A percentile compares a stretch with the other conserved stretches of the same genome.
phyloP scores from a whole-genome alignment of 2,797 vertebrate species.

The Simalia tracyae region DNA sequence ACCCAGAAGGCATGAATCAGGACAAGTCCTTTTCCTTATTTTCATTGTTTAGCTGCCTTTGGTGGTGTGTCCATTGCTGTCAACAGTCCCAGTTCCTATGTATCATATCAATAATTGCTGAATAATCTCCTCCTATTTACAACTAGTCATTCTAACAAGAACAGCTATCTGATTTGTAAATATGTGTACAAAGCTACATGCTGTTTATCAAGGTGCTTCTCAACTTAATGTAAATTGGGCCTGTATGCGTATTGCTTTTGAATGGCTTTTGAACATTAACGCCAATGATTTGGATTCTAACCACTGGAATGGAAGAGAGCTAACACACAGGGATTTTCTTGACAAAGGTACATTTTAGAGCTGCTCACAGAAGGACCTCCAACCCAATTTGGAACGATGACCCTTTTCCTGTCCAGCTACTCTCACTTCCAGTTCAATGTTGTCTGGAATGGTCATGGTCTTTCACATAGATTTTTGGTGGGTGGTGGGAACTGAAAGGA shows the following conservation, averaged over 20 bases:
- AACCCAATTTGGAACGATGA: neutral
- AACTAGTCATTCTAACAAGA: neutral
- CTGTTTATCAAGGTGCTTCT: neutral
- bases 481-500: neutral
- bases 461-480: neutral
- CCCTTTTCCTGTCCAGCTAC: no score
- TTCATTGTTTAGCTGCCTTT: neutral
- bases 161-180: neutral
- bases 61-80: neutral
- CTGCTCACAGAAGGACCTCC: neutral
- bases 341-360: neutral
- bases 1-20: neutral
- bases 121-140: neutral
- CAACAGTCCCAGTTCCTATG: neutral
- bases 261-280: neutral
- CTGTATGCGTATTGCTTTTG: neutral
- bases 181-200: neutral
- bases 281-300: neutral
- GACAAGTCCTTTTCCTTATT: neutral
- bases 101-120: neutral
- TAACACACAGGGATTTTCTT: neutral
- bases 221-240: neutral
- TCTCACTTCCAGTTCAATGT: neutral
- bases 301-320: neutral
- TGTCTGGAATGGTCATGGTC: neutral